Percentiles rank a stretch among this genome's conserved stretches.
Evolutionary conservation across 30 jellyfish, hydroid and myxozoan genomes (phyloP).

Genomic region (Euphysa ruthae): DNA sequence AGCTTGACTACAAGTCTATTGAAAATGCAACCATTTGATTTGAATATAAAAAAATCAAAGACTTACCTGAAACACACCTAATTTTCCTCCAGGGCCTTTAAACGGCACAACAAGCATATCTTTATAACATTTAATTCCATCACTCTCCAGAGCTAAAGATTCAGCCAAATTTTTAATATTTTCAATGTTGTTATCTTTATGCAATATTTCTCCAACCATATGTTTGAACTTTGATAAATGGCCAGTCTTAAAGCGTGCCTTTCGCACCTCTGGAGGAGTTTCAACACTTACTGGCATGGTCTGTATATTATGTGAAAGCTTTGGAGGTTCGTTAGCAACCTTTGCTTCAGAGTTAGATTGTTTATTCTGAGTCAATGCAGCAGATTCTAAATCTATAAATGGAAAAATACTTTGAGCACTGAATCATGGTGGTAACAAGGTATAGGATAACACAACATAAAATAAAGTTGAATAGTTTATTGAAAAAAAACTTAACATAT

Average conservation of each 20-base stretch:
- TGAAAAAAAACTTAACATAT: too few species aligned
- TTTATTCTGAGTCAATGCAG: too few species aligned
- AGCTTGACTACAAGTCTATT: too few species aligned
- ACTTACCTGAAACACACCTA: conserved; percentile 78
- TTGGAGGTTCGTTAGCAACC: too few species aligned
- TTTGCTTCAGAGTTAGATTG: too few species aligned
- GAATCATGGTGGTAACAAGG: too few species aligned
- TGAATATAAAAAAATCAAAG: too few species aligned
- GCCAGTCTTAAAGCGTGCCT: conserved; percentile 38
- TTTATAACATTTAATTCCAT: conserved; percentile 64
- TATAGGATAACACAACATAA: too few species aligned
- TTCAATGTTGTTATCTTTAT: conserved; percentile 59
- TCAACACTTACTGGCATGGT: conserved; percentile 37
- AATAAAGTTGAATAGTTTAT: too few species aligned
- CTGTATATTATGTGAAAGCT: conserved; percentile 23
- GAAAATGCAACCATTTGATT: too few species aligned
- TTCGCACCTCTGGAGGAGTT: conserved; percentile 24
- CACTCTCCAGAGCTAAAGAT: conserved; percentile 76
- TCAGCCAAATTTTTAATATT: conserved; percentile 59
- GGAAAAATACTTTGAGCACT: too few species aligned
- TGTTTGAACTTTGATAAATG: conserved; percentile 71
- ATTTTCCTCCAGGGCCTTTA: conserved; percentile 92
- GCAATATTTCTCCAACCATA: conserved; percentile 54
- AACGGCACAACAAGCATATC: conserved; percentile 75
- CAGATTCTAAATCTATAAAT: too few species aligned